These are phyloP conservation scores for Monomorium pharaonis DNA, from an alignment of 1,140 invertebrate species.

Conservation along the genomic window DNA sequence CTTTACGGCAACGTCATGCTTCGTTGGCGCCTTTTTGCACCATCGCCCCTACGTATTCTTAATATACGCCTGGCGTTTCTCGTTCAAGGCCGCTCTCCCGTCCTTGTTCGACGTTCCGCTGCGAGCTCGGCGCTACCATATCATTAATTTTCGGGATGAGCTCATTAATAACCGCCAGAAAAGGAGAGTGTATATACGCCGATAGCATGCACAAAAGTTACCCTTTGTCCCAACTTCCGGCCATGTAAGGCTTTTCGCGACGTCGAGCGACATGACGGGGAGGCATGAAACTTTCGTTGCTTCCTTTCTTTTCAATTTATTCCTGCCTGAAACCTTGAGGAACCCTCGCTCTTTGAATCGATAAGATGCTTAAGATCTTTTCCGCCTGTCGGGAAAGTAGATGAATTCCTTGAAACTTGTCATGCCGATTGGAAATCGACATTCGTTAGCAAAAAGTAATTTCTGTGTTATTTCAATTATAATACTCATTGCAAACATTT, in stretches of 20 bases:
- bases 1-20: constrained; percentile 45
- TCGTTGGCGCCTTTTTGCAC: constrained; percentile 47
- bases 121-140: constrained; percentile 26
- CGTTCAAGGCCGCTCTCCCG: constrained; percentile 54
- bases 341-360: constrained; percentile 42
- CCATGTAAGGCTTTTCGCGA: constrained; percentile 63
- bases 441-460: not conserved
- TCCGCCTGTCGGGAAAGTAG: constrained; percentile 52
- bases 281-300: constrained; percentile 71
- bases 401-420: constrained; percentile 57
- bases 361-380: constrained; percentile 64
- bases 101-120: constrained; percentile 19
- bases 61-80: constrained; percentile 38
- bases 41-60: constrained; percentile 14
- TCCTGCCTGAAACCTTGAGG: constrained; percentile 21
- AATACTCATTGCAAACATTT: not conserved
- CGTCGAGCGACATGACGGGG: constrained; percentile 42
- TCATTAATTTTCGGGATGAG: constrained; percentile 75
- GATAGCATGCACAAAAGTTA: constrained; percentile 60
- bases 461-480: not conserved
- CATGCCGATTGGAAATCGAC: constrained; percentile 27
- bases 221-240: constrained; percentile 75
- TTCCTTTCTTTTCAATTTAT: constrained; percentile 59
- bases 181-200: constrained; percentile 56
- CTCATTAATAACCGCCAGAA: constrained; percentile 75